Percentiles rank a stretch among this genome's conserved stretches.
phyloP scores from a whole-genome alignment of 23 tunicate genomes.

The Halocynthia aurantium region DNA sequence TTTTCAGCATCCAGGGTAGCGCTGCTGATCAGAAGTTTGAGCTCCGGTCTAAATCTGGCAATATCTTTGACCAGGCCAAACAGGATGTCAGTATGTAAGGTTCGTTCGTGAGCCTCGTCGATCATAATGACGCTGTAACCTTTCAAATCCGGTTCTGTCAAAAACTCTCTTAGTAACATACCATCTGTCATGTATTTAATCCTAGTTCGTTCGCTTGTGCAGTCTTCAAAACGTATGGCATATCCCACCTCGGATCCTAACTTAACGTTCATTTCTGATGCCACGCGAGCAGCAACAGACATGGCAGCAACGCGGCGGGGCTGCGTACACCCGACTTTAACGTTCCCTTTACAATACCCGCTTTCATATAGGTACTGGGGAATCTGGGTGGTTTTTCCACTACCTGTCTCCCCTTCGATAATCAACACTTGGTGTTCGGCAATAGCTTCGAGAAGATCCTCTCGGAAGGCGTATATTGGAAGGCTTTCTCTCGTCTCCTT shows the following conservation, averaged over 20 bases:
- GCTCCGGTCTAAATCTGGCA: conserved; percentile 85
- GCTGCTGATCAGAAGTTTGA: conserved; percentile 86
- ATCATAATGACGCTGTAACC: conserved; percentile 95
- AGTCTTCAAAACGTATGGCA: conserved; percentile 89
- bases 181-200: conserved; percentile 99
- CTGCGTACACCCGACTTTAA: conserved; percentile 96
- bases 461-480: conserved; percentile 74
- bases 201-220: conserved; percentile 82
- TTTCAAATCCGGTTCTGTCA: conserved; percentile 91
- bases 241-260: conserved; percentile 88
- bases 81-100: conserved; percentile 89
- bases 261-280: conserved; percentile 88
- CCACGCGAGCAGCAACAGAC: conserved; percentile 94
- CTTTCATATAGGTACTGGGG: conserved; percentile 90
- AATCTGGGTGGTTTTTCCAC: conserved; percentile 97
- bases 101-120: conserved; percentile 96
- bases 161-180: conserved; percentile 85
- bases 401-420: conserved; percentile 96
- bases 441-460: conserved; percentile 83
- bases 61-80: conserved; percentile 94
- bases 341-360: conserved; percentile 72
- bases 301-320: conserved; percentile 99
- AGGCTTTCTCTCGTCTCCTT: conserved; percentile 76
- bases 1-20: conserved; percentile 96
- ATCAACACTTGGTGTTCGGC: conserved; percentile 93